These are phyloP conservation scores for Dynastes tityus DNA, from an alignment of 2,888 invertebrate genomes.

Conservation along the genomic window DNA sequence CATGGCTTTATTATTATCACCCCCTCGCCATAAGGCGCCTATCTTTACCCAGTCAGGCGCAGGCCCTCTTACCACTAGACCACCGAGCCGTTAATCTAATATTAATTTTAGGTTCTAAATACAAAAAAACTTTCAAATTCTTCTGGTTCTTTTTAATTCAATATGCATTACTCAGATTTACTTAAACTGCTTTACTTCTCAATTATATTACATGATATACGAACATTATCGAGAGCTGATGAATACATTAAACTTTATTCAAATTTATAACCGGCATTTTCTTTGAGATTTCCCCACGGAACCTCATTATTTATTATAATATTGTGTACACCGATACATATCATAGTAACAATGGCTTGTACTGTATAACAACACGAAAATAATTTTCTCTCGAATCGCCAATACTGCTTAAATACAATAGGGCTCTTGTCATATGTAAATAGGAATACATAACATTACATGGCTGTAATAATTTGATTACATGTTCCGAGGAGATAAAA, in stretches of 20 bases:
- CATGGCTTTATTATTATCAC: no score
- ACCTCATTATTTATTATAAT: slow-evolving; percentile 66
- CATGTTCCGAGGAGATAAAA: slow-evolving; percentile 52
- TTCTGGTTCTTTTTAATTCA: not conserved
- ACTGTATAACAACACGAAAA: slow-evolving; percentile 68
- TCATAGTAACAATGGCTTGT: slow-evolving; percentile 66
- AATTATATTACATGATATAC: slow-evolving; percentile 1
- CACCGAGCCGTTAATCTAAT: no score
- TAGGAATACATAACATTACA: slow-evolving; percentile 60
- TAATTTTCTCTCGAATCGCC: slow-evolving; percentile 68
- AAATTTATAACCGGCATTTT: slow-evolving; percentile 40
- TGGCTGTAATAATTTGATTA: slow-evolving; percentile 54
- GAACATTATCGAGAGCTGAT: not conserved
- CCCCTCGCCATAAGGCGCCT: no score
- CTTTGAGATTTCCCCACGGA: slow-evolving; percentile 43
- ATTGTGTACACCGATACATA: slow-evolving; percentile 65
- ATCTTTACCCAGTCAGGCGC: no score
- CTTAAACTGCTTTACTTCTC: not conserved
- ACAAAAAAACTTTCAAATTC: not conserved
- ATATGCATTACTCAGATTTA: not conserved
- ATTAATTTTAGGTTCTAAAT: not conserved
- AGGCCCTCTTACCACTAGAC: no score
- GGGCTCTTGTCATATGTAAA: slow-evolving; percentile 68
- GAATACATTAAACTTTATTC: slow-evolving; percentile 26
- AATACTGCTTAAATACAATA: slow-evolving; percentile 68